Evolutionary conservation across 2,888 invertebrate genomes (phyloP), one percentile per base, ranked within the genome.

Genomic region (Rhopalosiphum nymphaeae): DNA sequence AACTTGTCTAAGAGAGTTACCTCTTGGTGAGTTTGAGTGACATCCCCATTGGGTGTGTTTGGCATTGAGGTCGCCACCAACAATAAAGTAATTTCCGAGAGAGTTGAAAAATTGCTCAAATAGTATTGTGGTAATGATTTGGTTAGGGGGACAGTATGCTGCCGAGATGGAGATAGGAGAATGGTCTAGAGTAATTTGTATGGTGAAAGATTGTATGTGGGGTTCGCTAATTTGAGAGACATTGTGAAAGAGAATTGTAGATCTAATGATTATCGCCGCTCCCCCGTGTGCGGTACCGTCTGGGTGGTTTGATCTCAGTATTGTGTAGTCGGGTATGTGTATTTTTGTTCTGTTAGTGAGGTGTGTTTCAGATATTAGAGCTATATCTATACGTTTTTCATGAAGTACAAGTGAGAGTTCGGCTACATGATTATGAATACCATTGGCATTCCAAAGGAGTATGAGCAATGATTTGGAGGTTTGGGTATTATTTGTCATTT

Each of bases 111-210:
- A 92, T 21, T 87, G 26, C 25, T 93, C 61, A 78, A 93, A 92
- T 87, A 44, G 46, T 36, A 53, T 7, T 44, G 53, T 5, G 13
- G 57, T 21, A 46, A 87, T 86, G 7, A 10, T 92, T 36, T 84
- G 42, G 36, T 61, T 87, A 85, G 92, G 92, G 29, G 92, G 92
- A 42, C 87, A 92, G 87, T 92, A 88, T 87, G 57, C 67, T 36
- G 92, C 88, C 0, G 92, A 57, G 36, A 92, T 67, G 11, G 53
- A 16, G 16, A 53, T 53, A 16, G 53, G 53, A 16, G 53, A 16
- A 16, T 53, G 53, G 16, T 53, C 53, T 3, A 53, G 53, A 16
- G 53, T 53, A 16, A 53, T 53, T 53, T 53, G 53, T 1, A 85
- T 85, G 85, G 85, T 49, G 53, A 88, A 53, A 9, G 49, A 88